A percentile compares a stretch with the other conserved stretches of the same genome.
These are phyloP conservation scores for Cabera pusaria DNA, from an alignment of 2,888 invertebrate genomes.

Conservation along the genomic window DNA sequence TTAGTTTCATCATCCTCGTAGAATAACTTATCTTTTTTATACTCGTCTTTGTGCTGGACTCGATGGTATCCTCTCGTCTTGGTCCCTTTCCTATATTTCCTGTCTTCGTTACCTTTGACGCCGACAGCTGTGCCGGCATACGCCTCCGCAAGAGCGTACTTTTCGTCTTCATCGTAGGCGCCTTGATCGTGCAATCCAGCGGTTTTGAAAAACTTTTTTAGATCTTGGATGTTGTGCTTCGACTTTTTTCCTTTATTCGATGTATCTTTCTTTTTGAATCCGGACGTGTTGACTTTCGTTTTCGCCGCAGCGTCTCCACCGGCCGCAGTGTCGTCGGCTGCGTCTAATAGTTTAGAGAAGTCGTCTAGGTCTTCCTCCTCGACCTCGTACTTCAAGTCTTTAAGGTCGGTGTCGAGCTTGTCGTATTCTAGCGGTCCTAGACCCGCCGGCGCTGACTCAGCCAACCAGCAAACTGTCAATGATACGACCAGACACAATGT, in stretches of 20 bases:
- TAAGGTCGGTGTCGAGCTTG: constrained; percentile 57
- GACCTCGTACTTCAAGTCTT: constrained; percentile 56
- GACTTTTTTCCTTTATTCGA: constrained; percentile 51
- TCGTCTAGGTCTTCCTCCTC: constrained; percentile 63
- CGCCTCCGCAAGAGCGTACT: constrained; percentile 65
- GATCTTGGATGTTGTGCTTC: constrained; percentile 54
- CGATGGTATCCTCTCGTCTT: constrained; percentile 83
- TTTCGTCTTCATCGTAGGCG: constrained; percentile 60
- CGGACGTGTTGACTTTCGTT: constrained; percentile 43
- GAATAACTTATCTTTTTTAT: constrained; percentile 83
- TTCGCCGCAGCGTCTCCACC: constrained; percentile 34
- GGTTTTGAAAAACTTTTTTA: constrained; percentile 59
- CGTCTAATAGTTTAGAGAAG: constrained; percentile 51
- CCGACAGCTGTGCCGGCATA: constrained; percentile 63
- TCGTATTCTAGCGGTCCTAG: constrained; percentile 55
- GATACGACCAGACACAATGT: constrained; percentile 53
- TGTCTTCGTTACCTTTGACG: constrained; percentile 65
- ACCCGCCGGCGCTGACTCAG: constrained; percentile 54
- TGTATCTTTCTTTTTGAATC: constrained; percentile 55
- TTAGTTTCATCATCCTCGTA: constrained; percentile 81
- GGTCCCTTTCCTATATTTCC: constrained; percentile 79
- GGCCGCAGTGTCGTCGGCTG: constrained; percentile 31
- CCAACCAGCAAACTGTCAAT: constrained; percentile 53
- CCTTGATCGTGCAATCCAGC: constrained; percentile 54
- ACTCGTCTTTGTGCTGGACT: constrained; percentile 84